Evolutionary conservation across 2,888 invertebrate genomes (phyloP).

Genomic region (Hypercompe scribonia): DNA sequence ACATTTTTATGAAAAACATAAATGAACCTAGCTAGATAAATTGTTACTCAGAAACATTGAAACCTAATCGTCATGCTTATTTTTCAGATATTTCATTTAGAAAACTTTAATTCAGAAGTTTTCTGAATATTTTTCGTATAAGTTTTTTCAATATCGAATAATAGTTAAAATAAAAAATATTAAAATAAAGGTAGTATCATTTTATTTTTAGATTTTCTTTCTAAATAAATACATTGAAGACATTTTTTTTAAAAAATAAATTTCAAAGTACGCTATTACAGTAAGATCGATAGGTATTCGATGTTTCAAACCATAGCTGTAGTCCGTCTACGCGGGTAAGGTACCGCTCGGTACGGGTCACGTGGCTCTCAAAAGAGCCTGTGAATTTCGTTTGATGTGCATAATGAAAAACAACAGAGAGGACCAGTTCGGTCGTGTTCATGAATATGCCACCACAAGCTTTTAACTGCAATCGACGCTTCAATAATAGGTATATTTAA

Average conservation of each 20-base stretch:
- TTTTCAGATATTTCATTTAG: not conserved
- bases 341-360: too few species aligned
- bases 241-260: constrained; percentile 17
- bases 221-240: not conserved
- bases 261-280: constrained; percentile 2
- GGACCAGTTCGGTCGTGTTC: constrained; percentile 26
- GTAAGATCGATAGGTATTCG: constrained; percentile 6
- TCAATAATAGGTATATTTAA: constrained; percentile 28
- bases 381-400: constrained; percentile 39
- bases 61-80: too few species aligned
- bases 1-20: too few species aligned
- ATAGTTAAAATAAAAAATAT: too few species aligned
- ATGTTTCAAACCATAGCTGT: constrained; percentile 4
- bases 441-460: constrained; percentile 44
- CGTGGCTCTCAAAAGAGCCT: constrained; percentile 23
- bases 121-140: not conserved
- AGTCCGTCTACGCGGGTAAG: constrained; percentile 4
- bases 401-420: constrained; percentile 24
- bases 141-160: not conserved
- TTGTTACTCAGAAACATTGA: too few species aligned
- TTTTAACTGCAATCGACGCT: constrained; percentile 33
- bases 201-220: not conserved
- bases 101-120: not conserved
- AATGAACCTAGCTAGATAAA: too few species aligned
- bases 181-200: not conserved